A percentile compares a stretch with the other conserved stretches of the same genome.
phyloP scores from a whole-genome alignment of 2,888 invertebrate genomes.

The Eucera pruinosa region DNA sequence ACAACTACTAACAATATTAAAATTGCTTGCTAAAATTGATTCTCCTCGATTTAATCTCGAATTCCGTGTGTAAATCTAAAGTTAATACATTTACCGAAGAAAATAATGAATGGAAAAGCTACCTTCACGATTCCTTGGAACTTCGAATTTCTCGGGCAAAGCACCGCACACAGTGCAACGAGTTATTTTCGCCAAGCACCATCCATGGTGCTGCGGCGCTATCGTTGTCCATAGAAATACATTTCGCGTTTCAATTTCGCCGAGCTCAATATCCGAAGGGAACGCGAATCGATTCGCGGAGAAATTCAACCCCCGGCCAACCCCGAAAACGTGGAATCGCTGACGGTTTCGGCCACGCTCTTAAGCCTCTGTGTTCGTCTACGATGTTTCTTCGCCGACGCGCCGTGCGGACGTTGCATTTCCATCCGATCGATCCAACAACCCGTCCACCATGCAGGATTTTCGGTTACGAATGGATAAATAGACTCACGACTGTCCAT shows the following conservation, averaged over 20 bases:
- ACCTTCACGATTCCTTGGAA: not conserved
- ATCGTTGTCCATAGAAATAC: constrained; percentile 28
- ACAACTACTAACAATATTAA: too few species aligned
- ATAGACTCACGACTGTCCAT: not conserved
- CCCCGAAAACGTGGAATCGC: constrained; percentile 27
- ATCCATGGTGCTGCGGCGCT: not conserved
- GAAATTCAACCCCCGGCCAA: constrained; percentile 12
- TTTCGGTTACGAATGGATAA: not conserved
- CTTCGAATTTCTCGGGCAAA: not conserved
- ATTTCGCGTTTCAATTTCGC: constrained; percentile 41
- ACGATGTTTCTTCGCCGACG: constrained; percentile 9
- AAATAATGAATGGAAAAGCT: not conserved
- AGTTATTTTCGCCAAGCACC: constrained; percentile 12
- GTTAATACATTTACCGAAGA: not conserved
- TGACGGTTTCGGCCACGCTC: constrained; percentile 29
- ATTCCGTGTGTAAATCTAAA: too few species aligned
- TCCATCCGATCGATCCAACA: constrained; percentile 2
- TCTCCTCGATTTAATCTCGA: too few species aligned
- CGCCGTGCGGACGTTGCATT: constrained; percentile 17
- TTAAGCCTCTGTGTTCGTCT: constrained; percentile 4
- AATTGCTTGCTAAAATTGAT: too few species aligned
- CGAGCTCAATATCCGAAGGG: constrained; percentile 35
- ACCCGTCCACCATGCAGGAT: not conserved
- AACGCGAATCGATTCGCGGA: not conserved
- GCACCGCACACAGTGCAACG: not conserved